Evolutionary conservation across 2,888 invertebrate genomes (phyloP).

Genomic region (Rotaria magnacalcarata): DNA sequence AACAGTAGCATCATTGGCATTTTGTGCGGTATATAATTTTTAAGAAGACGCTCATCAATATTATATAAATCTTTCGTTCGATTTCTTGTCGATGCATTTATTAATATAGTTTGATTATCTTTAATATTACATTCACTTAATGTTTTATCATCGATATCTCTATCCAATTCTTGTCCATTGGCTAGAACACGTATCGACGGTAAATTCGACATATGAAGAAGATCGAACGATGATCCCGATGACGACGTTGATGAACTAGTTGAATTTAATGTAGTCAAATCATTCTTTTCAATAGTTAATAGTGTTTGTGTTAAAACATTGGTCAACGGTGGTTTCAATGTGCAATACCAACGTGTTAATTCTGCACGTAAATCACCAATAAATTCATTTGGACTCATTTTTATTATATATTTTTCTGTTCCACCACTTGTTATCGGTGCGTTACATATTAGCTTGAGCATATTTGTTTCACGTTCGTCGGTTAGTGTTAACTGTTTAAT

Average conservation of each 20-base stretch:
- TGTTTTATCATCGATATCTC: conserved; percentile 84
- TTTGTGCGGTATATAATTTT: conserved; percentile 78
- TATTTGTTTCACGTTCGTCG: background rate
- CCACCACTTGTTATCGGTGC: conserved; percentile 19
- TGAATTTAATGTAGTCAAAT: background rate
- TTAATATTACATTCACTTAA: conserved; percentile 86
- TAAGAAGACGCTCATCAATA: conserved; percentile 73
- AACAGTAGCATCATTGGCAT: conserved; percentile 79
- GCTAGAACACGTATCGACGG: conserved; percentile 85
- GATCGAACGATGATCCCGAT: conserved; percentile 60
- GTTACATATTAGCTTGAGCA: conserved; percentile 30
- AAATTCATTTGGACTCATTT: conserved; percentile 77
- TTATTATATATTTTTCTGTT: conserved; percentile 66
- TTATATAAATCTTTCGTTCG: conserved; percentile 58
- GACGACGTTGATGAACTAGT: background rate
- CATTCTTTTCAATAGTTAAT: conserved; percentile 49
- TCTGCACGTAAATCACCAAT: conserved; percentile 86
- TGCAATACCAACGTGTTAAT: conserved; percentile 85
- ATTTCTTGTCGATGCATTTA: conserved; percentile 28
- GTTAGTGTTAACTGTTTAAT: background rate
- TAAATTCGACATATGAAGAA: conserved; percentile 71
- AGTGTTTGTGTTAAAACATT: conserved; percentile 52
- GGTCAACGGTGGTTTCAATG: background rate
- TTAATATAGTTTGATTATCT: conserved; percentile 71
- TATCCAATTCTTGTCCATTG: conserved; percentile 79